Evolutionary conservation across 2,888 invertebrate genomes (phyloP).

Genomic region (Peribatodes rhomboidaria): DNA sequence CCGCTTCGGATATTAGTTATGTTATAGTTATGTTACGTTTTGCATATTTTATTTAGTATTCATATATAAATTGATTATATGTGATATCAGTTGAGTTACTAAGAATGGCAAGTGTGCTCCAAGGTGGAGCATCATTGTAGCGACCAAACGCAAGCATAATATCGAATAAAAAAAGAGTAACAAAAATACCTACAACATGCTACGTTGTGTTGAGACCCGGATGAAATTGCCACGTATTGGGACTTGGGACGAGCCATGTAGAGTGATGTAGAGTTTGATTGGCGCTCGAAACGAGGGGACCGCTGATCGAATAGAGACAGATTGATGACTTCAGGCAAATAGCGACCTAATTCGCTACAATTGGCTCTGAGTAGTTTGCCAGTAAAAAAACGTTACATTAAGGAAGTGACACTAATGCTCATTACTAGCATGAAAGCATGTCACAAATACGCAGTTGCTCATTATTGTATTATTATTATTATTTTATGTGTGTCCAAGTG

Average conservation of each 20-base stretch:
- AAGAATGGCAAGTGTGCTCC: no score
- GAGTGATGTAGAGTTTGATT: constrained; percentile 25
- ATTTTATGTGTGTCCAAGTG: no score
- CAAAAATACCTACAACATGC: neutral
- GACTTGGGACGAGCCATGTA: constrained; percentile 24
- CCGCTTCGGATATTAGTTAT: no score
- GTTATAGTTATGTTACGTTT: no score
- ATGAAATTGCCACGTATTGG: constrained; percentile 13
- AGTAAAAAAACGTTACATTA: neutral
- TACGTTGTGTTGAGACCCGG: neutral
- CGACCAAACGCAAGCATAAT: no score
- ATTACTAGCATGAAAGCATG: no score
- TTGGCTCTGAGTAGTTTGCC: constrained; percentile 11
- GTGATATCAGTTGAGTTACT: neutral
- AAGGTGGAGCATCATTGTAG: no score
- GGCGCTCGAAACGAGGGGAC: constrained; percentile 28
- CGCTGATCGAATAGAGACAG: constrained; percentile 27
- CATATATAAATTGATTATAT: no score
- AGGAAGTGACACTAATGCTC: no score
- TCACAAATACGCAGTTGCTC: no score
- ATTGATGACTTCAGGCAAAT: constrained; percentile 31
- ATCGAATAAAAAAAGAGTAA: no score
- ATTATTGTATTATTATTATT: no score
- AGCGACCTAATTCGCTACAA: constrained; percentile 25
- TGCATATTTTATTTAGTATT: neutral